Evolutionary conservation across 2,113 vertebrate species (phyloP), one percentile per base, ranked within the genome.

Genomic region (Nicator chloris): DNA sequence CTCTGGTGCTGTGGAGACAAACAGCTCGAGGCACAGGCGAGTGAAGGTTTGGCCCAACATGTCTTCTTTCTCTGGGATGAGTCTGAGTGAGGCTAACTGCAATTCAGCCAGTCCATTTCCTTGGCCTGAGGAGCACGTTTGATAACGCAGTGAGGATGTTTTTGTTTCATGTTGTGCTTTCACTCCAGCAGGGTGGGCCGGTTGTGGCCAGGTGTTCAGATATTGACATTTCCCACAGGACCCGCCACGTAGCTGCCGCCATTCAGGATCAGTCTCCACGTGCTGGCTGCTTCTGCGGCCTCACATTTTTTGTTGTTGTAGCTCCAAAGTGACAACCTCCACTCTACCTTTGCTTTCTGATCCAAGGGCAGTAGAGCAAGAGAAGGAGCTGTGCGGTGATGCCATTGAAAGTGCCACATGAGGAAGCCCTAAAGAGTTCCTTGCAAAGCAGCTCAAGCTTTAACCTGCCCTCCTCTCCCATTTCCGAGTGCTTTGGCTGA

Each of bases 161-260:
- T 92, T 93, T 63, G n/a, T 86, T 89, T 96, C 79, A 12, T 28
- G 20, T 39, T 39, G 61, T 86, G 92, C 68, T 96, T 84, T 95
- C 95, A 82, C 66, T 90, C 72, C 54, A 23, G 35, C 91, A 96
- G 82, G n/a, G 69, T 84, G 75, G 68, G 93, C 88, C 90, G 92
- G 88, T 70, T 47, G 92, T 11, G 49, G 92, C 80, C 86, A 61
- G 82, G 53, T 33, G 14, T 18, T 75, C 21, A 86, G 68, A 44
- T 71, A 95, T 60, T 47, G 85, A 71, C 3, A 1, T 94, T 35
- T 76, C 82, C 86, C 44, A 33, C 88, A 93, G 95, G 95, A 96
- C 94, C 94, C 92, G 93, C 96, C 91, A 96, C 40, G 84, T 94
- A 87, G 86, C 91, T 92, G 89, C 90, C 35, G 42, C 93, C 86